These are phyloP conservation scores for Scatophagus argus DNA, from an alignment of 2,113 vertebrate species.

Conservation along the genomic window DNA sequence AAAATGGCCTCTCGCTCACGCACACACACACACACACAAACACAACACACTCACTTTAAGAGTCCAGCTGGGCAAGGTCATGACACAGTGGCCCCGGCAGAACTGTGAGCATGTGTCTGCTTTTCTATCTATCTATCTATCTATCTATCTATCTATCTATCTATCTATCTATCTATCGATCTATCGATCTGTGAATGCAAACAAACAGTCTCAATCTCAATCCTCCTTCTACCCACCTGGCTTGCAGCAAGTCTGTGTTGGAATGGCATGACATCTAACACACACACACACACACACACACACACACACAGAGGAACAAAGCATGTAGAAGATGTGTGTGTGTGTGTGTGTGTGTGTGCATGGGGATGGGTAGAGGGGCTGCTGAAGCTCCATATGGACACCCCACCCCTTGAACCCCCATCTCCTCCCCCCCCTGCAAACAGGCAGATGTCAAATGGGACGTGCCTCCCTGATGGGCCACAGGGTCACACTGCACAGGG, in stretches of 20 bases:
- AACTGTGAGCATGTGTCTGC: too few species aligned
- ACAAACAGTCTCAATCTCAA: too few species aligned
- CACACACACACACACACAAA: slow-evolving; percentile 1
- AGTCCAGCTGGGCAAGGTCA: slow-evolving; percentile 58
- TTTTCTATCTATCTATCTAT: slow-evolving; percentile 12
- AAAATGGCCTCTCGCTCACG: background rate
- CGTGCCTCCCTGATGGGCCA: slow-evolving; percentile 77
- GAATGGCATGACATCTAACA: slow-evolving; percentile 66
- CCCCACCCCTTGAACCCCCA: slow-evolving; percentile 39
- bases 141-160: slow-evolving; percentile 2
- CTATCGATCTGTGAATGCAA: too few species aligned
- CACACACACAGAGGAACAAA: slow-evolving; percentile 66
- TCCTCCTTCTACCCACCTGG: too few species aligned
- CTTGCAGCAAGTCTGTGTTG: slow-evolving; percentile 60
- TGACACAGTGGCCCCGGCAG: too few species aligned
- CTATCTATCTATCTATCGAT: slow-evolving; percentile 1
- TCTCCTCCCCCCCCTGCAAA: slow-evolving; percentile 62
- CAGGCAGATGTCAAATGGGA: slow-evolving; percentile 88
- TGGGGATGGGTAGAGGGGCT: background rate
- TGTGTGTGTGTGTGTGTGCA: slow-evolving; percentile 33
- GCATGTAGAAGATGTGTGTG: slow-evolving; percentile 57
- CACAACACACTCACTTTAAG: background rate
- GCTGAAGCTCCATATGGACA: slow-evolving; percentile 81
- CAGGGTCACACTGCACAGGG: slow-evolving; percentile 82
- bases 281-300: slow-evolving; percentile 21